Base-by-base conservation (phyloP, 1,140 invertebrate genomes). In the Solenopsis fugax region DNA sequence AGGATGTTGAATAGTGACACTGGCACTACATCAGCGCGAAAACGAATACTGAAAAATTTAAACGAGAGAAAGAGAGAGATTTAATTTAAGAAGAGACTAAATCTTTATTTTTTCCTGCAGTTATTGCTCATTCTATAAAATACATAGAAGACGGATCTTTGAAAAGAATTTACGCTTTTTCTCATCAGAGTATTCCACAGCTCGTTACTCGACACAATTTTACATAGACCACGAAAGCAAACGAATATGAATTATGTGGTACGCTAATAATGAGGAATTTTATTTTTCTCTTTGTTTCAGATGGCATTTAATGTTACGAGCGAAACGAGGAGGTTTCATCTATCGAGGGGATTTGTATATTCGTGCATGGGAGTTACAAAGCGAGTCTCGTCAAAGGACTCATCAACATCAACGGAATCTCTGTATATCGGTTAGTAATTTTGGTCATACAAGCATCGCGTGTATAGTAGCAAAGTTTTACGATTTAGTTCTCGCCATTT, bases 291-390 rank as follows among this genome's bases (percentile, higher is more conserved):
- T 62, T 50, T 85, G 88, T 93, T 94, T 69, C 92, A 95, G 95
- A 78, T 95, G 95, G 95, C 94, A 95, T 89, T 91, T 95, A 82
- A 95, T 95, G 92, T 89, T 95, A 80, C 91, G 94, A 87, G 94
- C 93, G 2, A 92, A 91, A 80, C 91, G 93, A 86, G 94, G 95
- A 41, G 94, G 94, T 52, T 89, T 95, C 76, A 94, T 96, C 91
- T 95, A 95, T 90, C 93, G 95, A 2, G 95, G 95, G 16, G 95
- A 96, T 91, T 93, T 96, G 84, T 96, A 96, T 71, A 95, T 95
- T 87, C 94, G 93, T 71, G 92, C 94, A 56, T 95, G 95, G 95
- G 93, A 95, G 87, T 91, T 95, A 78, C 94, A 95, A 90, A 95
- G 93, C 87, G 94, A 95, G 88, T 95, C 94, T 58, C 94, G 94